Evolutionary conservation across 2,113 vertebrate species (phyloP).

Genomic region (Pelvicachromis taeniatus): DNA sequence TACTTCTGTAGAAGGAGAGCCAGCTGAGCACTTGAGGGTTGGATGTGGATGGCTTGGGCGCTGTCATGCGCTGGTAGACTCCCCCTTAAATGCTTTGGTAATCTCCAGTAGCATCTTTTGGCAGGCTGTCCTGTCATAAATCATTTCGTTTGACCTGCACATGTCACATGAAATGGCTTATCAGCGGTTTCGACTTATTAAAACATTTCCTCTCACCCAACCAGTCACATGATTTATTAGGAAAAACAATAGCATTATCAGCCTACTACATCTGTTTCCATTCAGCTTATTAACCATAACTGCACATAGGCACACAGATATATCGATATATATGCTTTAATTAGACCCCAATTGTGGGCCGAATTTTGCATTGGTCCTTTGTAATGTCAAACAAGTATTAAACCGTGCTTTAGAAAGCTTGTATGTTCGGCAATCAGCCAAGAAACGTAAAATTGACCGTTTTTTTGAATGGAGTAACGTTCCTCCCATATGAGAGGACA

Average conservation of each 20-base stretch:
- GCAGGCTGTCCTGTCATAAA: not conserved
- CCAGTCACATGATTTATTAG: not conserved
- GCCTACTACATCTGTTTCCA: not conserved
- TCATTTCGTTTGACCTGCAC: not conserved
- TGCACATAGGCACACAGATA: not conserved
- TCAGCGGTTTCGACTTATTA: not conserved
- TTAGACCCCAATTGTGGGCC: not conserved
- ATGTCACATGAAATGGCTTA: not conserved
- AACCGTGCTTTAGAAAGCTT: not conserved
- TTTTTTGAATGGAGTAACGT: constrained; percentile 2
- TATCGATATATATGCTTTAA: not conserved
- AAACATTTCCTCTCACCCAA: not conserved
- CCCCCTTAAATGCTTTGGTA: not conserved
- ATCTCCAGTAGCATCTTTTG: not conserved
- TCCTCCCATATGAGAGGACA: not conserved
- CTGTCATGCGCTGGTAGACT: not conserved
- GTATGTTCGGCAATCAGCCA: not conserved
- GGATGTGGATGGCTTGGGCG: not conserved
- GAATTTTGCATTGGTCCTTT: not conserved
- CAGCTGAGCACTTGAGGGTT: not conserved
- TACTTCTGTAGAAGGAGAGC: not conserved
- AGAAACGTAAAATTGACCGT: not conserved
- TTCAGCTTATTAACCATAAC: not conserved
- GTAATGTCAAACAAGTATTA: not conserved
- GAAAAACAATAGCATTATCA: not conserved